A percentile compares a stretch with the other conserved stretches of the same genome.
phyloP scores from a whole-genome alignment of 2,113 vertebrate genomes.

The Erythrolamprus reginae region DNA sequence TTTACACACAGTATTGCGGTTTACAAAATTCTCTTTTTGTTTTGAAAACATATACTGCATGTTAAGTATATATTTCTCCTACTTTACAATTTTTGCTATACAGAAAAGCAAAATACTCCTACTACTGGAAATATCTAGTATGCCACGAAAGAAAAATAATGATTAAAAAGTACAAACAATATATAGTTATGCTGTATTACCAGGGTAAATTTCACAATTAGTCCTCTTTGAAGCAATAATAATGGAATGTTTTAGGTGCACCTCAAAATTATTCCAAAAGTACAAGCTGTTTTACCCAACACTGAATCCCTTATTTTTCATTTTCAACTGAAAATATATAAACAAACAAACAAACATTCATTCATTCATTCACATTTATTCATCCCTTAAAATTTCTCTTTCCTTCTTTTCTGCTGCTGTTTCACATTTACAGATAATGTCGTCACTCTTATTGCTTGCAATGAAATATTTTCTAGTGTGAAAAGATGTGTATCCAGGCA shows the following conservation, averaged over 20 bases:
- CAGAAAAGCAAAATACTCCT: conserved; percentile 36
- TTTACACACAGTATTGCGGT: background rate
- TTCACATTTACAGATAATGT: background rate
- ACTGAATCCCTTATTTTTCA: background rate
- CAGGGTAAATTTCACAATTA: conserved; percentile 32
- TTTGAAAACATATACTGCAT: conserved; percentile 25
- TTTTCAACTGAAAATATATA: background rate
- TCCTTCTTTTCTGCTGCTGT: background rate
- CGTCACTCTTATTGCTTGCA: background rate
- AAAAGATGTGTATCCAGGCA: background rate
- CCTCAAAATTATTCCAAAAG: background rate
- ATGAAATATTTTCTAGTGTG: background rate
- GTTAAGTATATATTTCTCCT: conserved; percentile 14
- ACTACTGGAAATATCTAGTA: conserved; percentile 28
- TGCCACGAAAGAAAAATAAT: conserved; percentile 33
- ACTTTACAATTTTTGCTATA: conserved; percentile 21
- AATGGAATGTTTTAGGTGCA: background rate
- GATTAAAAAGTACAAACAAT: conserved; percentile 47
- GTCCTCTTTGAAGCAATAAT: background rate
- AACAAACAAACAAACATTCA: background rate
- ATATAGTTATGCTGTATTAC: conserved; percentile 45
- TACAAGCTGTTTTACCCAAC: background rate
- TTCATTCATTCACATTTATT: background rate
- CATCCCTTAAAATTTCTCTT: background rate
- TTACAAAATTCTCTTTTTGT: background rate